A percentile compares a stretch with the other conserved stretches of the same genome.
phyloP scores from a whole-genome alignment of 2,113 vertebrate species.

The Oenanthe oenanthe region DNA sequence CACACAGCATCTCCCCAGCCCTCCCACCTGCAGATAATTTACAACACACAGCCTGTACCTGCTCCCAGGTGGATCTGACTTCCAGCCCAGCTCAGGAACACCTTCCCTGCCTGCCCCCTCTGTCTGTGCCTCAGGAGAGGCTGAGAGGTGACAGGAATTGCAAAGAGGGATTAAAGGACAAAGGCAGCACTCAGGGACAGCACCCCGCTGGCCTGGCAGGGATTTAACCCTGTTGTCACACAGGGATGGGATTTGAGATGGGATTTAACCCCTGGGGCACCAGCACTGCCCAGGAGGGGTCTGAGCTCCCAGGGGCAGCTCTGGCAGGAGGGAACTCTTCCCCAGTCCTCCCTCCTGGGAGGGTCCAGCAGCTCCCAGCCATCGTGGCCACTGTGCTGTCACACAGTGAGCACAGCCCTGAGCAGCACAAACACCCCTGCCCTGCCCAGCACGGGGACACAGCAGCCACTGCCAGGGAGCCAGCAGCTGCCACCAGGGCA shows the following conservation, averaged over 20 bases:
- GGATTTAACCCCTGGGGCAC: background rate
- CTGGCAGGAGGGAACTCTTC: background rate
- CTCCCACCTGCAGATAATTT: fast-evolving
- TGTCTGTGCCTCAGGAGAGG: background rate
- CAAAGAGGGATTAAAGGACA: slow-evolving; percentile 21
- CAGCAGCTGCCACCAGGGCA: background rate
- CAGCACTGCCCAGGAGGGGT: background rate
- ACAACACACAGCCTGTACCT: background rate
- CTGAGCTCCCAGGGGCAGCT: background rate
- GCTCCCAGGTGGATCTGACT: background rate
- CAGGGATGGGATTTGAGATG: background rate
- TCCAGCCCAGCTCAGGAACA: background rate
- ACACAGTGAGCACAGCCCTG: background rate
- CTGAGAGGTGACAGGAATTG: background rate
- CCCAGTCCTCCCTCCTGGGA: no score
- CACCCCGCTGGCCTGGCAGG: background rate
- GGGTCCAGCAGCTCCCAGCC: background rate
- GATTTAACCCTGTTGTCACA: background rate
- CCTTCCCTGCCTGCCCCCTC: background rate
- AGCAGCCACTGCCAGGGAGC: background rate
- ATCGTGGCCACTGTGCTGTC: fast-evolving
- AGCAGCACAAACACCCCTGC: background rate
- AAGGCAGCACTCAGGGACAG: background rate
- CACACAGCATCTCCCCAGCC: background rate
- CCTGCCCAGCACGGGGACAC: fast-evolving